Percentiles rank a stretch among this genome's conserved stretches.
These are phyloP conservation scores for Procapra przewalskii DNA, from an alignment of 2,113 vertebrate genomes.

Conservation along the genomic window DNA sequence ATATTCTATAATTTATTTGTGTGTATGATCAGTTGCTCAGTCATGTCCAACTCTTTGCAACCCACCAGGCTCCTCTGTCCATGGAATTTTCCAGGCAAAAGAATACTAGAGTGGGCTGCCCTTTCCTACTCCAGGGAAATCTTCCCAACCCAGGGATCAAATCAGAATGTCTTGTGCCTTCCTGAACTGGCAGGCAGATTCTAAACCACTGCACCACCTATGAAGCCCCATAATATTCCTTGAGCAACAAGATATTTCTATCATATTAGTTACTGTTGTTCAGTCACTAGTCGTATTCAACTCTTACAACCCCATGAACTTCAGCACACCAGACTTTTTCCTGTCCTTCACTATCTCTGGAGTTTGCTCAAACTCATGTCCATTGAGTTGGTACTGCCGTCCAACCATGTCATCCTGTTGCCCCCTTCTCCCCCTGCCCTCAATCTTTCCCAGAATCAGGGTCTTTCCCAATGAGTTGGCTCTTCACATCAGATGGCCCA, in stretches of 20 bases:
- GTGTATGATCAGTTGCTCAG: neutral
- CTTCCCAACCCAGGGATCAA: neutral
- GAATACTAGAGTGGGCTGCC: neutral
- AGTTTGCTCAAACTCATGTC: neutral
- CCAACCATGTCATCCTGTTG: neutral
- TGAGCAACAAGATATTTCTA: slow-evolving; percentile 3
- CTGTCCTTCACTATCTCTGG: neutral
- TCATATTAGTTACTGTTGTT: neutral
- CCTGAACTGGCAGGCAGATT: neutral
- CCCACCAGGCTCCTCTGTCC: neutral
- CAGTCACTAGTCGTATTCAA: neutral
- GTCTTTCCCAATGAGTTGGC: neutral
- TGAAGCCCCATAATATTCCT: neutral
- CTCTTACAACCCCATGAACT: neutral
- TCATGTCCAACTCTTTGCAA: neutral
- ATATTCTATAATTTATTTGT: neutral
- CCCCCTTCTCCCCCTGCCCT: neutral
- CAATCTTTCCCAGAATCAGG: neutral
- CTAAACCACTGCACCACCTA: neutral
- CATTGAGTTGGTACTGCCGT: neutral
- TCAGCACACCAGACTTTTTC: neutral
- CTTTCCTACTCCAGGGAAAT: neutral
- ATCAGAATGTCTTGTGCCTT: neutral
- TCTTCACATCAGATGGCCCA: neutral
- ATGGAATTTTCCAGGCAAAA: neutral